phyloP scores from a whole-genome alignment of 2,888 invertebrate species.

The Epinotia bilunana region DNA sequence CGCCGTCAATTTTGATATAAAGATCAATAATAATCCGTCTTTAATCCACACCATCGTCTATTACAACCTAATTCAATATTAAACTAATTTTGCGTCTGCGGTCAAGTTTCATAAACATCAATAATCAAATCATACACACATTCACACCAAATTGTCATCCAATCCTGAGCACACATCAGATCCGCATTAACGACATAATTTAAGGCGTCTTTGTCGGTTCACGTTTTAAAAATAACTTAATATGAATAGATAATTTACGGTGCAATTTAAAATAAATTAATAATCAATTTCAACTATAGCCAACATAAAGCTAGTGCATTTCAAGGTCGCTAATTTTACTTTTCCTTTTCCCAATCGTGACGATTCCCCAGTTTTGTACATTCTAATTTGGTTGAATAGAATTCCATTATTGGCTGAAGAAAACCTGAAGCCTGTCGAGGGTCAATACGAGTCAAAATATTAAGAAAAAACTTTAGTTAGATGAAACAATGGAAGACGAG shows the following conservation, averaged over 20 bases:
- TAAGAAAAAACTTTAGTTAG: background rate
- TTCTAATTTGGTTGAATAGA: background rate
- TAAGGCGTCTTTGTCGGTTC: slow-evolving; percentile 33
- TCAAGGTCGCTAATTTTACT: background rate
- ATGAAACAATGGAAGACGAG: background rate
- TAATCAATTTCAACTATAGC: slow-evolving; percentile 21
- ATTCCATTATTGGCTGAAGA: background rate
- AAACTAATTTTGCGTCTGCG: slow-evolving; percentile 20
- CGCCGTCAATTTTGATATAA: background rate
- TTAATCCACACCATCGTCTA: background rate
- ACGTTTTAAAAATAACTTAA: slow-evolving; percentile 31
- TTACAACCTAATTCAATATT: slow-evolving; percentile 21
- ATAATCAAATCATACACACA: slow-evolving; percentile 15
- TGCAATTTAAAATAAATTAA: slow-evolving; percentile 15
- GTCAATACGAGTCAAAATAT: background rate
- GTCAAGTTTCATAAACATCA: slow-evolving; percentile 14
- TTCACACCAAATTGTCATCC: background rate
- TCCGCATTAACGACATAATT: slow-evolving; percentile 19
- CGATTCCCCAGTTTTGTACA: background rate
- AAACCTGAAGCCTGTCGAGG: background rate
- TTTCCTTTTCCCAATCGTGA: background rate
- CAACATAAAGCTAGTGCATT: slow-evolving; percentile 12
- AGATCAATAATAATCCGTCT: background rate
- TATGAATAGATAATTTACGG: slow-evolving; percentile 22
- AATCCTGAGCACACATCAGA: slow-evolving; percentile 25